Percentiles rank a stretch among this genome's conserved stretches.
Evolutionary conservation across 1,140 invertebrate genomes (phyloP).

Genomic region (Metopolophium dirhodum): DNA sequence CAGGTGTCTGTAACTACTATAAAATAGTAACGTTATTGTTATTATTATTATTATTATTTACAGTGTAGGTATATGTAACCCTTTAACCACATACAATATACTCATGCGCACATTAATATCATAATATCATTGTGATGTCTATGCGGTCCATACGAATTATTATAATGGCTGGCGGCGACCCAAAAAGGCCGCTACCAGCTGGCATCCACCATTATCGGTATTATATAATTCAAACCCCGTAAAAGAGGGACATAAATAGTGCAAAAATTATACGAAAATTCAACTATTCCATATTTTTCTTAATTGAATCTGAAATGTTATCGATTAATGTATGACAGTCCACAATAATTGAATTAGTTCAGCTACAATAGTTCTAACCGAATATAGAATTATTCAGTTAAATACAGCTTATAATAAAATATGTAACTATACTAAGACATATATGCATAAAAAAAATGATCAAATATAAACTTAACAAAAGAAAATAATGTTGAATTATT

Average conservation of each 20-base stretch:
- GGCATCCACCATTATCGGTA: background rate
- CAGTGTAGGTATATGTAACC: background rate
- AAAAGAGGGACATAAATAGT: background rate
- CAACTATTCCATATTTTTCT: background rate
- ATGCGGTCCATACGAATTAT: constrained; percentile 38
- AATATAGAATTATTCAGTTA: background rate
- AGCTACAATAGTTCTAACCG: background rate
- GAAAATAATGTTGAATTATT: background rate
- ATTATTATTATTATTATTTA: constrained; percentile 24
- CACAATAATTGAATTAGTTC: background rate
- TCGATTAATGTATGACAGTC: background rate
- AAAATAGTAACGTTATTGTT: constrained; percentile 18
- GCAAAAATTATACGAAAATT: background rate
- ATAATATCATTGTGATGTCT: constrained; percentile 32
- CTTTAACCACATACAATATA: background rate
- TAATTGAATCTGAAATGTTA: background rate
- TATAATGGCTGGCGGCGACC: constrained; percentile 20
- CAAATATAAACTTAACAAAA: background rate
- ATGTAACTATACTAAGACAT: background rate
- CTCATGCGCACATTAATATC: background rate
- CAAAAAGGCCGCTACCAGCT: constrained; percentile 36
- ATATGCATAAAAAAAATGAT: background rate
- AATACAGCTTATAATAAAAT: background rate
- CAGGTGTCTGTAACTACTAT: constrained; percentile 35
- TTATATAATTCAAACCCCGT: constrained; percentile 20